Base-by-base conservation (phyloP, 2,797 vertebrate species). In the Manis javanica region DNA sequence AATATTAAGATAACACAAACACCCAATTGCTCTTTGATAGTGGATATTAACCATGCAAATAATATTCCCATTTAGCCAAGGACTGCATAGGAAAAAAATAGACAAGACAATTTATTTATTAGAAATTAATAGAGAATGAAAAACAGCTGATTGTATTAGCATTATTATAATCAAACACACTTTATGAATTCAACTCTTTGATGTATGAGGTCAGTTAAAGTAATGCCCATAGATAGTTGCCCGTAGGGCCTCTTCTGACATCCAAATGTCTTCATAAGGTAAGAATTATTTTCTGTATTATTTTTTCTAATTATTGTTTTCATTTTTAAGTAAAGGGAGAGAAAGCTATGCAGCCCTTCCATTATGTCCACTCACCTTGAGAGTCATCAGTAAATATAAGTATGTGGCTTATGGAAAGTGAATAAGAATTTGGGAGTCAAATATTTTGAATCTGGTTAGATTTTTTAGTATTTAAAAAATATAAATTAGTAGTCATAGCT, bases 271-370 rank as follows among this genome's bases (percentile, higher is more conserved):
- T 14, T 91, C 51, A 19, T 23, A 61, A 63, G 24, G 29, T 39
- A 72, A 29, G 23, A 4, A 72, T 78, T 77, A 78, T 57, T 90
- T 86, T 53, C 59, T 59, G 61, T 84, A 57, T 90, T 66, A 77
- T 77, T 63, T 68, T 81, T 93, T 26, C 53, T 96, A 88, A 69
- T 49, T 93, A 21, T 13, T 90, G 8, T 79, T 96, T 92, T 31
- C 53, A 63, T 69, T 95, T 87, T 91, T 89, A 95, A 95, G 69
- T 88, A 95, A 88, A 93, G 63, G 74, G 68, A 85, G 66, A 88
- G 23, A 68, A 85, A 75, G n/a, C 21, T 77, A n/a, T 29, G 53
- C 7, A 68, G 51, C 21, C 57, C 24, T 64, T 92, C 88, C 51
- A 78, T 81, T 78, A 59, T 69, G 59, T 46, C 68, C 77, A 92